These are phyloP conservation scores for Mimas tiliae DNA, from an alignment of 2,888 invertebrate genomes.

Conservation along the genomic window DNA sequence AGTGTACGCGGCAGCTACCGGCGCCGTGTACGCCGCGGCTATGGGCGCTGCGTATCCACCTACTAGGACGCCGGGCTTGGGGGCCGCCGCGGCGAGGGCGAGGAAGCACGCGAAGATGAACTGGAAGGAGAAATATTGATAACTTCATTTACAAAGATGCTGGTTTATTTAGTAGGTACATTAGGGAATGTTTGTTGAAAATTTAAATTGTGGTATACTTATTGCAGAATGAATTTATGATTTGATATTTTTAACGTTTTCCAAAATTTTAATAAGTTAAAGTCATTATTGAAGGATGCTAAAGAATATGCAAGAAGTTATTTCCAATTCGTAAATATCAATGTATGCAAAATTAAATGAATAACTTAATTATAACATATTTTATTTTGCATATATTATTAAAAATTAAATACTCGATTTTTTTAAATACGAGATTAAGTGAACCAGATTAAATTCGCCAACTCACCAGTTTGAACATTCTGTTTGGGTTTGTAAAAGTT, in stretches of 20 bases:
- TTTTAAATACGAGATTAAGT: not conserved
- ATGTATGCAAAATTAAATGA: too few relatives aligned
- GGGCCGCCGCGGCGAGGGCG: slow-evolving; percentile 75
- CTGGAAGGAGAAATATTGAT: slow-evolving; percentile 51
- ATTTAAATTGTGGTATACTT: not conserved
- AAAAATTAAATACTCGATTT: not conserved
- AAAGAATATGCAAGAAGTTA: too few relatives aligned
- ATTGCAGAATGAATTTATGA: too few relatives aligned
- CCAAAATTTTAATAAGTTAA: too few relatives aligned
- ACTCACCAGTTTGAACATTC: slow-evolving; percentile 79
- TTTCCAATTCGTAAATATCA: too few relatives aligned
- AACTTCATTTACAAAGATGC: not conserved
- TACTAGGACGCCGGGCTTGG: slow-evolving; percentile 57
- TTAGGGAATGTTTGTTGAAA: too few relatives aligned
- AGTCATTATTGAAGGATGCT: too few relatives aligned
- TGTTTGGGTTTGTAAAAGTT: slow-evolving; percentile 39
- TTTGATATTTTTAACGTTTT: too few relatives aligned
- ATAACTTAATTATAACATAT: too few relatives aligned
- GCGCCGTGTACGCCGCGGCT: slow-evolving; percentile 50
- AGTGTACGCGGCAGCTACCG: slow-evolving; percentile 50
- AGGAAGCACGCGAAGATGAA: slow-evolving; percentile 73
- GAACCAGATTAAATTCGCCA: slow-evolving; percentile 15
- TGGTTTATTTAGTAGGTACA: not conserved
- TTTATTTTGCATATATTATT: too few relatives aligned
- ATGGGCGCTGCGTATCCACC: slow-evolving; percentile 55